phyloP scores from a whole-genome alignment of 2,113 vertebrate genomes.

The Anolis carolinensis region DNA sequence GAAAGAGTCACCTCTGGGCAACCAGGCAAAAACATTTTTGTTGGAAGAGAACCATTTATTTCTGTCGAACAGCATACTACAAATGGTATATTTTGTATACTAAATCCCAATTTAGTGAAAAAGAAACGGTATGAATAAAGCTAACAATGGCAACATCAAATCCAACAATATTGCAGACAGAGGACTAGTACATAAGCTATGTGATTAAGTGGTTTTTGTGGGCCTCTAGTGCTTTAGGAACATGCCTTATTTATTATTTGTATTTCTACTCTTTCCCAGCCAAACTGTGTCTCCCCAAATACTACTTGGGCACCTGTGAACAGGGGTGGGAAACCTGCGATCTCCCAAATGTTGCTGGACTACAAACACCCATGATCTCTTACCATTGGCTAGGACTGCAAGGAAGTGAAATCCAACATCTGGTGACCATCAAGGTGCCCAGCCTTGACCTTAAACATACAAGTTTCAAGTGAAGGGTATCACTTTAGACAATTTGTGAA shows the following conservation, averaged over 20 bases:
- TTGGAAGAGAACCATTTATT: neutral
- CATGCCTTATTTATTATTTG: neutral
- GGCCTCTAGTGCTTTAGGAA: too few species aligned
- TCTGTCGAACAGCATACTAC: neutral
- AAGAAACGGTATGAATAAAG: too few species aligned
- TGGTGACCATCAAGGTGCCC: too few species aligned
- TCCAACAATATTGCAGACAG: neutral
- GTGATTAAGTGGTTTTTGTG: neutral
- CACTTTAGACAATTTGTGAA: neutral
- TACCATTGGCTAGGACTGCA: too few species aligned
- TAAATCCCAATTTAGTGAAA: too few species aligned
- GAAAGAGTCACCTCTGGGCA: neutral
- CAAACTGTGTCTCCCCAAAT: neutral
- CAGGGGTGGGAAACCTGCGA: neutral
- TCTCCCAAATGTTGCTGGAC: too few species aligned
- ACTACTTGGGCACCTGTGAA: neutral
- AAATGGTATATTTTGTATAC: too few species aligned
- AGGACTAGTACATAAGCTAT: neutral
- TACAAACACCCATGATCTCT: too few species aligned
- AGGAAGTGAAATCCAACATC: too few species aligned
- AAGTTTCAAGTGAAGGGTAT: neutral
- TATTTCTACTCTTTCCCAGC: neutral
- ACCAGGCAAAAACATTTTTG: neutral
- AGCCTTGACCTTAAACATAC: too few species aligned
- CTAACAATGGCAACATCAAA: too few species aligned